These are phyloP conservation scores for Sitta carolinensis DNA, from an alignment of 2,797 vertebrate genomes.

Conservation along the genomic window DNA sequence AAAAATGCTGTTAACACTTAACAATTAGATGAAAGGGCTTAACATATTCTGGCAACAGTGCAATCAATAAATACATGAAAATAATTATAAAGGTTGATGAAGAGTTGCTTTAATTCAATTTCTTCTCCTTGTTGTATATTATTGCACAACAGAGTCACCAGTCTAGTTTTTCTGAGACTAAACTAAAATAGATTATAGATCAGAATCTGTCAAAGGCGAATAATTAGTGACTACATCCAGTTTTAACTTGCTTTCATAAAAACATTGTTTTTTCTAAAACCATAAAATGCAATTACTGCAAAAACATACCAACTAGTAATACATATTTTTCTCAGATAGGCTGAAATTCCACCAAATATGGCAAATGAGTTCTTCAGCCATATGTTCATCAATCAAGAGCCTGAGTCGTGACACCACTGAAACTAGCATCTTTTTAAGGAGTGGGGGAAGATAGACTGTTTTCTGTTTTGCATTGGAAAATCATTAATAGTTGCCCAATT, in stretches of 20 bases:
- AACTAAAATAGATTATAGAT: neutral
- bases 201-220: neutral
- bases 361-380: neutral
- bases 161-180: neutral
- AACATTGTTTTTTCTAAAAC: neutral
- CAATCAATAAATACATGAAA: neutral
- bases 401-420: rapidly evolving
- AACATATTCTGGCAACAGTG: neutral
- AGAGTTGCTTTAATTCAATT: neutral
- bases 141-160: neutral
- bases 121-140: neutral
- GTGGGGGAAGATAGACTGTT: neutral
- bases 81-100: neutral
- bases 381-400: neutral
- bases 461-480: neutral
- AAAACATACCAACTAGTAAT: neutral
- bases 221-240: neutral
- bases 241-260: neutral
- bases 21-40: neutral
- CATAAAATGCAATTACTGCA: neutral
- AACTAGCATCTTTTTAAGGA: neutral
- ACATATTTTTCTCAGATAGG: neutral
- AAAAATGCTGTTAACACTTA: neutral
- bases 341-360: neutral
- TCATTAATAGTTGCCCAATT: neutral